Percentiles rank a stretch among this genome's conserved stretches.
These are phyloP conservation scores for Tethea ocularis DNA, from an alignment of 2,888 invertebrate genomes.

Conservation along the genomic window DNA sequence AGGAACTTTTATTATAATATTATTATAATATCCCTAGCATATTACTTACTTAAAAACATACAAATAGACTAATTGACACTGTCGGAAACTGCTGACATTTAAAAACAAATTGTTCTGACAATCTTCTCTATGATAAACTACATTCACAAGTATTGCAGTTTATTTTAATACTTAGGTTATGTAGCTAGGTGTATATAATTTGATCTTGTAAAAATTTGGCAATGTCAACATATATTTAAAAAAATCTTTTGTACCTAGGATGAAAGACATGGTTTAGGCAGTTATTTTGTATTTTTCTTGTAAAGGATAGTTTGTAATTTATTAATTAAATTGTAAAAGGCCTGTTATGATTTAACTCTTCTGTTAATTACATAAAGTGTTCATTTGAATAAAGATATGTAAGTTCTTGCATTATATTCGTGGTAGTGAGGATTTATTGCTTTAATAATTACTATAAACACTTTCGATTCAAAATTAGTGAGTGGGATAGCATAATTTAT, in stretches of 20 bases:
- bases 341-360: neutral
- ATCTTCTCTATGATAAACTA: neutral
- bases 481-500: neutral
- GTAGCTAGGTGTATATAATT: slow-evolving; percentile 3
- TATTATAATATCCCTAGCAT: no score
- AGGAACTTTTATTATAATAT: neutral
- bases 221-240: neutral
- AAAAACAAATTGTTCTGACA: neutral
- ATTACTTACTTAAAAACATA: neutral
- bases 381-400: neutral
- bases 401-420: neutral
- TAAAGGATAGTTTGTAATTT: neutral
- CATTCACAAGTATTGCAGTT: neutral
- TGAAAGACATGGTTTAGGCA: neutral
- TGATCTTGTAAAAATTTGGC: neutral
- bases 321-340: neutral
- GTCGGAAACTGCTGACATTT: neutral
- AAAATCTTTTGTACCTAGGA: neutral
- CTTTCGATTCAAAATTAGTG: neutral
- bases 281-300: slow-evolving; percentile 3
- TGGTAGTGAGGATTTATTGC: neutral
- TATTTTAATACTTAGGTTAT: neutral
- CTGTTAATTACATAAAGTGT: neutral
- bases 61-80: neutral
- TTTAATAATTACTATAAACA: neutral